A percentile compares a stretch with the other conserved stretches of the same genome.
Conservation (phyloP, 2,797 vertebrate species). For the Sylvia borin region DNA sequence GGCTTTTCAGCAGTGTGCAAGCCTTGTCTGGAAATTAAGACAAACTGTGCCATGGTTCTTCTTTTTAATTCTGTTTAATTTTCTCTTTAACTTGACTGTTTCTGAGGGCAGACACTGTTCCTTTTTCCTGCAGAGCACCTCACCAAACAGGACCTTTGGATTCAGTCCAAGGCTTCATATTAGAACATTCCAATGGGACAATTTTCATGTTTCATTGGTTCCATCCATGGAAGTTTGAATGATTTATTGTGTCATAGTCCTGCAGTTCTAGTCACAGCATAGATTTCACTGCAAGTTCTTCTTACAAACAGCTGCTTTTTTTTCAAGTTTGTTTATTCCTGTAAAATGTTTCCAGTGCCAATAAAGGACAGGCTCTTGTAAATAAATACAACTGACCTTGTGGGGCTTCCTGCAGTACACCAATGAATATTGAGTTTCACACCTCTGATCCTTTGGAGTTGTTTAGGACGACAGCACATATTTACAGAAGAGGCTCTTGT, state of each 20-base stretch:
- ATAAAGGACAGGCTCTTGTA: background rate
- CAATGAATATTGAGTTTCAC: conserved; percentile 17
- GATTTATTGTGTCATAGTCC: background rate
- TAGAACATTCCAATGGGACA: background rate
- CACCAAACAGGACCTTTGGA: background rate
- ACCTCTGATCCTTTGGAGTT: conserved; percentile 7
- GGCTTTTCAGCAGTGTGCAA: background rate
- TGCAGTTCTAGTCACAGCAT: background rate
- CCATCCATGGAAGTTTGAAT: background rate
- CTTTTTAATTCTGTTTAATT: background rate
- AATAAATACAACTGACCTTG: background rate
- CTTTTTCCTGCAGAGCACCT: background rate
- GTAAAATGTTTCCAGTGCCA: background rate
- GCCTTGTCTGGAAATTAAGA: background rate
- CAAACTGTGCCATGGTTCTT: background rate
- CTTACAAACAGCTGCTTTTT: background rate
- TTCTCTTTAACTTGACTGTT: background rate
- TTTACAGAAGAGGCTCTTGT: conserved; percentile 13
- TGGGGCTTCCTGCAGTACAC: background rate
- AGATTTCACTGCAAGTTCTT: background rate
- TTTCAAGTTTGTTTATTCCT: background rate
- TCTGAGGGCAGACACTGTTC: background rate
- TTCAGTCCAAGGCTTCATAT: background rate
- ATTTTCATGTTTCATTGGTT: background rate
- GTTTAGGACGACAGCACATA: background rate